Base-by-base conservation (phyloP, 2,113 vertebrate genomes). In the Cairina moschata region DNA sequence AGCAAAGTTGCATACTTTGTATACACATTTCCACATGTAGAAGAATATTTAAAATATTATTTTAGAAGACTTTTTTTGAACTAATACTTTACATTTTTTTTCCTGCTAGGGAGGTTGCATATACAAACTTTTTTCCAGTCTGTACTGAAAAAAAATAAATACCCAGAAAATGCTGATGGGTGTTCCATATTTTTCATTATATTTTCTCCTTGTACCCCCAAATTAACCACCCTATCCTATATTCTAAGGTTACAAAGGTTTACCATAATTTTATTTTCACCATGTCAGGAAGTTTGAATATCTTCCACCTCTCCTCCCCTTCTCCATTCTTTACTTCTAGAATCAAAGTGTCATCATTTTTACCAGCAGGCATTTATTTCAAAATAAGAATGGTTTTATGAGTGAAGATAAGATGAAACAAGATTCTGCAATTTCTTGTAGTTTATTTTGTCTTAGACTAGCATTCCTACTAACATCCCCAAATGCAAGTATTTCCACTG, bases 231-330 rank as follows among this genome's bases (percentile, higher is more conserved):
- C 1, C 29, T 59, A 44, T 29, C 75, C 22, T 40, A 68, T 29
- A 11, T 56, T 56, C 9, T 26, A 55, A 50, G 1, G 36, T 12
- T 60, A 65, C 48, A 86, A 32, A 83, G n/a, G 76, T 29, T 26
- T 46, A 50, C 28, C 17, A 68, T n/a, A 60, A 46, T 46, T 32
- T 50, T 17, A 65, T n/a, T 84, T 59, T 38, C 3, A 77, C 40
- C 4, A 23, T 0, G 0, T 55, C 44, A 89, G 44, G 11, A 77
- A 62, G 7, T 6, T 18, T 3, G 20, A 78, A 2, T 23, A 86
- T 12, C 20, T 62, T 68, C n/a, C 21, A 48, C 31, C 12, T 31
- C n/a, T 40, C 20, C 11, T 16, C 2, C 0, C 7, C 7, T 4
- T 17, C 40, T 46, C 26, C 40, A 29, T 40, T 12, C 36, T 42